Evolutionary conservation across 2,113 vertebrate genomes (phyloP).

Genomic region (Nycticebus coucang): DNA sequence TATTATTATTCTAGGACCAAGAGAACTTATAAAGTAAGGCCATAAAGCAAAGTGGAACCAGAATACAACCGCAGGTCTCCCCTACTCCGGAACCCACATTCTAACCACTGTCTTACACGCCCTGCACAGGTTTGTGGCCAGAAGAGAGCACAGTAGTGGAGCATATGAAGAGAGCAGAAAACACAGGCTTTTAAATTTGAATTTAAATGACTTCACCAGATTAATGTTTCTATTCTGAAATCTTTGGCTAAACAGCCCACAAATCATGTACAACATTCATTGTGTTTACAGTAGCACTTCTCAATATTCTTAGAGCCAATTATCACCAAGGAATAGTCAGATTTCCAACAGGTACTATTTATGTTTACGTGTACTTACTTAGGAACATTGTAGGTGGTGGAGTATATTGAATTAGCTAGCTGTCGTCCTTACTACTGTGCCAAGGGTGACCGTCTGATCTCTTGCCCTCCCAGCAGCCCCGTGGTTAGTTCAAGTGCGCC

Average conservation of each 20-base stretch:
- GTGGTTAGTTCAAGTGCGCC: neutral
- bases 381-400: neutral
- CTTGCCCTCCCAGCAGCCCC: neutral
- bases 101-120: neutral
- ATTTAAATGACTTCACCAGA: neutral
- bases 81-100: neutral
- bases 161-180: neutral
- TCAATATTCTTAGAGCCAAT: neutral
- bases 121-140: neutral
- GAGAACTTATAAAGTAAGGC: neutral
- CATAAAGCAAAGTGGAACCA: neutral
- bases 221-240: neutral
- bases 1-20: neutral
- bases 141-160: neutral
- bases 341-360: neutral
- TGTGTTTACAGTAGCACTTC: neutral
- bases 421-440: conserved; percentile 17
- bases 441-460: neutral
- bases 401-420: neutral
- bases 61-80: neutral
- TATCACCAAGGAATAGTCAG: neutral
- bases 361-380: neutral
- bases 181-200: neutral
- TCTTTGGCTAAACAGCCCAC: neutral
- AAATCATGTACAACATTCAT: neutral